Evolutionary conservation across 2,797 vertebrate species (phyloP).

Genomic region (Epinephelus awoara): DNA sequence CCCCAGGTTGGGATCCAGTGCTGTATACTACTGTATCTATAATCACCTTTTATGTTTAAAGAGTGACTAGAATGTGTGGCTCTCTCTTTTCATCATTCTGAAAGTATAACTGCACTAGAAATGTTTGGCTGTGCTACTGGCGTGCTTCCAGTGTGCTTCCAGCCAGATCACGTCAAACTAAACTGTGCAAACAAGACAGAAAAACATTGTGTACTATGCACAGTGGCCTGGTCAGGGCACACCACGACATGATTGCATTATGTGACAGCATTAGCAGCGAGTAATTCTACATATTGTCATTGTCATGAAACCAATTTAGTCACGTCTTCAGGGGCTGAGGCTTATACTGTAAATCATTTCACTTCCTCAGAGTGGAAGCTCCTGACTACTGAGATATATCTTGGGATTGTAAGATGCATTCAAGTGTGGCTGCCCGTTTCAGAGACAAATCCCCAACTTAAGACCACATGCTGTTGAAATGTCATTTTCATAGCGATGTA

Average conservation of each 20-base stretch:
- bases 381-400: constrained; percentile 37
- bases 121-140: neutral
- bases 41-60: neutral
- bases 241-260: constrained; percentile 27
- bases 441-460: constrained; percentile 23
- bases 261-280: constrained; percentile 36
- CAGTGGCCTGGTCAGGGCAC: neutral
- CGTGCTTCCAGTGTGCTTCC: neutral
- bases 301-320: constrained; percentile 54
- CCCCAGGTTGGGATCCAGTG: too few species aligned
- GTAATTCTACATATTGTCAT: constrained; percentile 54
- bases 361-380: constrained; percentile 29
- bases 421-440: constrained; percentile 27
- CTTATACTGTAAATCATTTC: constrained; percentile 48
- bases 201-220: neutral
- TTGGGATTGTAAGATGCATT: constrained; percentile 34
- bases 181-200: constrained; percentile 17
- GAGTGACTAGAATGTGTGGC: neutral
- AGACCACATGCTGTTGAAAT: neutral
- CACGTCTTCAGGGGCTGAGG: constrained; percentile 18
- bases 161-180: neutral
- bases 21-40: neutral
- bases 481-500: neutral
- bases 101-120: constrained; percentile 21
- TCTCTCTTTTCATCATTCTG: neutral